Evolutionary conservation across 2,888 invertebrate genomes (phyloP).

Genomic region (Muschampia plurimacula): DNA sequence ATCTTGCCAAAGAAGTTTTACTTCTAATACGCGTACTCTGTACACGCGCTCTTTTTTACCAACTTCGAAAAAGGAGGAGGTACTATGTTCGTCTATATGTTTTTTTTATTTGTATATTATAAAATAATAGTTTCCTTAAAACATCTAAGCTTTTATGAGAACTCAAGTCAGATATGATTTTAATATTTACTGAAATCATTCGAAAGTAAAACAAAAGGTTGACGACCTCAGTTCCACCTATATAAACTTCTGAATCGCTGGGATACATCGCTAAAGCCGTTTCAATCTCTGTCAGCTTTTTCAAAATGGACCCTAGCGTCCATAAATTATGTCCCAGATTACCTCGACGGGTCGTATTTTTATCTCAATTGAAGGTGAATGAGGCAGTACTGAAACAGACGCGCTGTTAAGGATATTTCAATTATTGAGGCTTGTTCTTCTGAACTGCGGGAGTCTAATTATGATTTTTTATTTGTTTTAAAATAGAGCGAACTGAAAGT

Average conservation of each 20-base stretch:
- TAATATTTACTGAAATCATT: background rate
- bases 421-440: conserved; percentile 19
- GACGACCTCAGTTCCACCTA: conserved; percentile 19
- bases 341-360: conserved; percentile 25
- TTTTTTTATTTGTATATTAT: no score
- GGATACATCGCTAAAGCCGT: conserved; percentile 30
- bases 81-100: no score
- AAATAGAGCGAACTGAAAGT: conserved; percentile 22
- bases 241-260: conserved; percentile 30
- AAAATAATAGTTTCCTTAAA: no score
- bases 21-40: no score
- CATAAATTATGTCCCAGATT: conserved; percentile 23
- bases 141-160: background rate
- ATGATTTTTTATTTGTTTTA: conserved; percentile 27
- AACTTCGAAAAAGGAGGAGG: no score
- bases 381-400: conserved; percentile 17
- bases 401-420: conserved; percentile 32
- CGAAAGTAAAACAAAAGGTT: conserved; percentile 18
- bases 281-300: conserved; percentile 32
- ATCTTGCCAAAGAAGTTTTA: no score
- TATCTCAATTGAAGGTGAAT: conserved; percentile 30
- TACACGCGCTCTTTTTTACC: no score
- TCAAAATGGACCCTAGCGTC: conserved; percentile 23
- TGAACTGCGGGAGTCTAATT: conserved; percentile 19
- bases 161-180: background rate